A percentile compares a stretch with the other conserved stretches of the same genome.
Conservation (phyloP, 2,113 vertebrate genomes). For the Bos indicus region DNA sequence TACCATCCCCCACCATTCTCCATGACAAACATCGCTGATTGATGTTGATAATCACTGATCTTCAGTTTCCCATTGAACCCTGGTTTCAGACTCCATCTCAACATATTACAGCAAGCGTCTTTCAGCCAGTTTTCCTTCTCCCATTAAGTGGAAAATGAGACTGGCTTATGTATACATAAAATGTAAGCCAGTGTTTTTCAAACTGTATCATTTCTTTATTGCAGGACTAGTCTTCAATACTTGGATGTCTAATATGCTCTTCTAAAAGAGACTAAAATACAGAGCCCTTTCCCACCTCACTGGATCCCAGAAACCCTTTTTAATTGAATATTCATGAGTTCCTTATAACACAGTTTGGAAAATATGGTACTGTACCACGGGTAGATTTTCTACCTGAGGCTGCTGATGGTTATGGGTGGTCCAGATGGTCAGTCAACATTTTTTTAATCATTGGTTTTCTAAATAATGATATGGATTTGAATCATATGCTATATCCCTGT, state of each 20-base stretch:
- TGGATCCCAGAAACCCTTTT: background rate
- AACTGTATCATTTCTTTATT: background rate
- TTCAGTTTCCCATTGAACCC: background rate
- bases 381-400: background rate
- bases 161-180: background rate
- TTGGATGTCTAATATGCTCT: background rate
- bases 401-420: background rate
- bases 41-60: background rate
- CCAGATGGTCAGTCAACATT: background rate
- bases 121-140: background rate
- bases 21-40: background rate
- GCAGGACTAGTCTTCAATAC: background rate
- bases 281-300: background rate
- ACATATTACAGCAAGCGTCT: background rate
- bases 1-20: fast-evolving
- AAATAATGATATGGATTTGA: background rate
- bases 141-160: background rate
- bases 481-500: background rate
- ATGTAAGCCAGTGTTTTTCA: background rate
- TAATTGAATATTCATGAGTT: background rate
- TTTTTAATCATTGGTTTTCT: background rate
- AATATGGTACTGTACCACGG: background rate
- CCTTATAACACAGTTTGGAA: background rate
- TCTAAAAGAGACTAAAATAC: background rate
- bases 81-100: background rate